Base-by-base conservation (phyloP, 2,113 vertebrate species). In the Macroglossus sobrinus region DNA sequence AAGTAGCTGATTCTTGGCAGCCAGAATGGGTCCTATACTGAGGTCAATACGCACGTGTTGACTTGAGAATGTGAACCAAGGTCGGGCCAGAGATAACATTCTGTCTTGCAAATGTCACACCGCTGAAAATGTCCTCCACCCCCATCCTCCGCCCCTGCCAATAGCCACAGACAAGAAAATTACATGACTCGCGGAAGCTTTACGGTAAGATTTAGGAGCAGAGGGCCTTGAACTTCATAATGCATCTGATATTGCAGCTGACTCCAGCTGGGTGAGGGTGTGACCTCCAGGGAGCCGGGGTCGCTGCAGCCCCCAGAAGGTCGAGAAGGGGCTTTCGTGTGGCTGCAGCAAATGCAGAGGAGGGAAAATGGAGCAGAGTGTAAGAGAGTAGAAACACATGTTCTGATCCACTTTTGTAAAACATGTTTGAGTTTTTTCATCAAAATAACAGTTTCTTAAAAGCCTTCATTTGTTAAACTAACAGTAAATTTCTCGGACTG, bases 191-290 rank as follows among this genome's bases (percentile, higher is more conserved):
- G 0, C 7, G 8, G 28, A 95, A 57, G 28, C 88, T 95, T 93
- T 91, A 97, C 76, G 97, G 80, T 84, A 81, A 30, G 96, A 88
- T 74, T 45, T 50, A 68, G n/a, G 28, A 82, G n/a, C 19, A 22
- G 45, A 69, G 30, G 59, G 35, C 30, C 33, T 89, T 97, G 86
- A 84, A 97, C 97, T 97, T 98, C 97, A 95, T 94, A 96, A 98
- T 64, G 97, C 93, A 21, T 94, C 63, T 59, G 89, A 74, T 30
- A 89, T 64, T 88, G 12, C 98, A 98, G 97, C 96, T 97, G 98
- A 96, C 95, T 89, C 61, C 87, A 76, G 97, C 93, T 86, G 93
- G 96, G 93, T 45, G n/a, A 84, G 76, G 63, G 22, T 72, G 47
- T 93, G 68, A 61, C 84, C 74, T 68, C 76, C 53, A 9, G 72